phyloP scores from a whole-genome alignment of 2,888 invertebrate species.

The Camponotus fellah region DNA sequence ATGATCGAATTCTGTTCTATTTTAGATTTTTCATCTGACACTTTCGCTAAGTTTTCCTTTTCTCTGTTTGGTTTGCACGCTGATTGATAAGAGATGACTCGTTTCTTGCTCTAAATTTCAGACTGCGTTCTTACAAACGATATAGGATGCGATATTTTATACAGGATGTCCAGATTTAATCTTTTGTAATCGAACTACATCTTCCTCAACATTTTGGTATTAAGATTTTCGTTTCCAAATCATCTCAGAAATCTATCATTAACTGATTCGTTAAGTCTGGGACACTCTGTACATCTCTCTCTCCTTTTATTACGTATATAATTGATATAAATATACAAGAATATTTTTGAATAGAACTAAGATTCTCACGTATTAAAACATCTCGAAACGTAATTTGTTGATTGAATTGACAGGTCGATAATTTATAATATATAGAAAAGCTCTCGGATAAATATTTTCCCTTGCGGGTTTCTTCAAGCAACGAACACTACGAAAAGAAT shows the following conservation, averaged over 20 bases:
- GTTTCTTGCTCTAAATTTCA: constrained; percentile 4
- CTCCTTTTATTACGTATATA: constrained; percentile 19
- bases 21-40: background rate
- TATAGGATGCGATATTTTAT: background rate
- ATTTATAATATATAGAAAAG: background rate
- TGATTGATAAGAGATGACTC: background rate
- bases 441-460: background rate
- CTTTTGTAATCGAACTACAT: no score
- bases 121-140: background rate
- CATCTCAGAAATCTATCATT: no score
- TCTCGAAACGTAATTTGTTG: constrained; percentile 14
- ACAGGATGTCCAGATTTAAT: no score
- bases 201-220: no score
- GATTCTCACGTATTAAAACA: background rate
- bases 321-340: constrained; percentile 44
- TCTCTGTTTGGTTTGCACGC: background rate
- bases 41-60: constrained; percentile 11
- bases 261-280: no score
- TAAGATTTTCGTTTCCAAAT: no score
- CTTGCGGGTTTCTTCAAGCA: constrained; percentile 29
- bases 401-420: constrained; percentile 20
- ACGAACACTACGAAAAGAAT: constrained; percentile 24
- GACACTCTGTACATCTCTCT: no score
- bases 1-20: background rate
- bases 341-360: constrained; percentile 33